These are phyloP conservation scores for Chaetodon trifasciatus DNA, from an alignment of 2,797 vertebrate species.

Conservation along the genomic window DNA sequence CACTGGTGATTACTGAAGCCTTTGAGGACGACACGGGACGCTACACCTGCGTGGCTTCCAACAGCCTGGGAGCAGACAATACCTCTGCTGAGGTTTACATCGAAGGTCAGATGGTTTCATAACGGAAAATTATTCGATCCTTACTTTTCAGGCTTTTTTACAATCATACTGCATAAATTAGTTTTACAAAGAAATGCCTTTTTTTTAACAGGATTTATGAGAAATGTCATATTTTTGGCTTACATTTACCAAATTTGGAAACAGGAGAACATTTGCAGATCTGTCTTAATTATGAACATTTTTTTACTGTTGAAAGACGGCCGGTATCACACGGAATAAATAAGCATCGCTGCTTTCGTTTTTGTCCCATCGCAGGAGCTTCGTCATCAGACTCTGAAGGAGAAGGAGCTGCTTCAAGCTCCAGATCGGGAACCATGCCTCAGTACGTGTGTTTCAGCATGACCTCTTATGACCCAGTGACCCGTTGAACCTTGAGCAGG, in stretches of 20 bases:
- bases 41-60: slow-evolving; percentile 96
- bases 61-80: slow-evolving; percentile 92
- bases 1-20: slow-evolving; percentile 93
- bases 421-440: slow-evolving; percentile 93
- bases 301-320: background rate
- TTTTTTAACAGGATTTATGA: background rate
- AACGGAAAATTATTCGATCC: background rate
- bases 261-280: background rate
- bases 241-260: background rate
- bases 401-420: slow-evolving; percentile 87
- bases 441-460: slow-evolving; percentile 89
- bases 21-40: slow-evolving; percentile 99
- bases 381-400: slow-evolving; percentile 96
- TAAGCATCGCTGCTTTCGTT: slow-evolving; percentile 10
- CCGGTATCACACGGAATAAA: background rate
- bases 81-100: slow-evolving; percentile 98
- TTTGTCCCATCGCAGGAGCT: slow-evolving; percentile 83
- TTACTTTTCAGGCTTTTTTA: background rate
- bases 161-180: background rate
- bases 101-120: slow-evolving; percentile 87
- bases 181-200: background rate
- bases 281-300: background rate
- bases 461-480: slow-evolving; percentile 44
- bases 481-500: slow-evolving; percentile 48
- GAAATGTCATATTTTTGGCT: background rate